Conservation (phyloP, 2,888 invertebrate species). For the Schizaphis graminum region DNA sequence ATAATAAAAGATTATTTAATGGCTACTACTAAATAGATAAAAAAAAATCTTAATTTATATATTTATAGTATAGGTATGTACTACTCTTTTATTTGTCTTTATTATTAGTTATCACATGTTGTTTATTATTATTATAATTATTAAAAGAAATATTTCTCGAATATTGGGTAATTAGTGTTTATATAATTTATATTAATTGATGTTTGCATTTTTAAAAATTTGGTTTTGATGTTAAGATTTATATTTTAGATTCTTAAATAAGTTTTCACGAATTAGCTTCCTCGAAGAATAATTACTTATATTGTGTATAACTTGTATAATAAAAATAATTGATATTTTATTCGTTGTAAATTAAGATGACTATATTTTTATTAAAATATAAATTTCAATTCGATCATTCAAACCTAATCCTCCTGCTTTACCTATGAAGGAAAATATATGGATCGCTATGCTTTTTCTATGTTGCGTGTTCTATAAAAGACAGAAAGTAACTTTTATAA, state of each 20-base stretch:
- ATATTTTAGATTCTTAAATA: neutral
- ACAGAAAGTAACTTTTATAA: neutral
- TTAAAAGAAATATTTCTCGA: neutral
- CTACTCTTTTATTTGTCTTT: neutral
- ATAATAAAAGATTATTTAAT: neutral
- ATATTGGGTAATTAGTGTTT: neutral
- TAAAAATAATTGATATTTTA: neutral
- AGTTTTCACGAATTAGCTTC: neutral
- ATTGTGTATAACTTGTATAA: neutral
- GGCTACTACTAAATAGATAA: neutral
- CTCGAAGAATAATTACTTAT: neutral
- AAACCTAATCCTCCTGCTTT: neutral
- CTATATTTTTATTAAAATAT: neutral
- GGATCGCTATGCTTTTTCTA: neutral
- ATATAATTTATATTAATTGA: neutral
- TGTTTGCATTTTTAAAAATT: neutral
- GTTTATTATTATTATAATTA: neutral
- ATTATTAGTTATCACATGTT: neutral
- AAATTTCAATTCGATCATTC: neutral
- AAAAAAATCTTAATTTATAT: neutral
- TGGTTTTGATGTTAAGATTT: neutral
- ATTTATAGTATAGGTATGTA: neutral
- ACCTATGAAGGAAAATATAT: neutral
- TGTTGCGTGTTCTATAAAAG: neutral
- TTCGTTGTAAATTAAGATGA: neutral